These are phyloP conservation scores for Nasonia oneida DNA, from an alignment of 2,888 invertebrate species.

Conservation along the genomic window DNA sequence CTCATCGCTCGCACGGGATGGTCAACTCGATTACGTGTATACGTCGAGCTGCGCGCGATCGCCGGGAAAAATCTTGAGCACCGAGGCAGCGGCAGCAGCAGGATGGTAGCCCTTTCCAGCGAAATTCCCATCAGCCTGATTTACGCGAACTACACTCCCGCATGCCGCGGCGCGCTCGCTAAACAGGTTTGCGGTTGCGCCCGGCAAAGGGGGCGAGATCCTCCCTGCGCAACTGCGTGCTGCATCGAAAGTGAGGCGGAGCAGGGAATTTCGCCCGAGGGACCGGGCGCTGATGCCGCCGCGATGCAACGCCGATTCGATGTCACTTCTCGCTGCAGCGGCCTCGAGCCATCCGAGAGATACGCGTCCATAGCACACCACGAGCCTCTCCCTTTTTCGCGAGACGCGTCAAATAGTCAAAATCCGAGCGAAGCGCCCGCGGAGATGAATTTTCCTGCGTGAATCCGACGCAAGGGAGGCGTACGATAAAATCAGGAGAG, in stretches of 20 bases:
- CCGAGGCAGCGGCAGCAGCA: background rate
- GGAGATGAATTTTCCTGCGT: background rate
- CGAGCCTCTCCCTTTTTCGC: background rate
- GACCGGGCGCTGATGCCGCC: background rate
- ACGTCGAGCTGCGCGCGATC: background rate
- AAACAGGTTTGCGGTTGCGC: conserved; percentile 53
- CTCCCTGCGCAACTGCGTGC: background rate
- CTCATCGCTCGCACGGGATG: background rate
- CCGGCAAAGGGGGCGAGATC: conserved; percentile 2
- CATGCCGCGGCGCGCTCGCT: conserved; percentile 6
- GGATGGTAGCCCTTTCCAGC: background rate
- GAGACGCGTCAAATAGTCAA: background rate
- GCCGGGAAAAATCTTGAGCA: background rate
- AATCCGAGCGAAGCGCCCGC: background rate
- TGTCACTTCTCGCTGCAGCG: background rate
- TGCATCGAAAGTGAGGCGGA: conserved; percentile 49
- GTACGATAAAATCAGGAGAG: conserved; percentile 44
- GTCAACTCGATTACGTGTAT: background rate
- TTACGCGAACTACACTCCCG: background rate
- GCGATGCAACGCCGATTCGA: background rate
- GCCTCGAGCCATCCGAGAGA: conserved; percentile 45
- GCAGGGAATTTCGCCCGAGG: conserved; percentile 51
- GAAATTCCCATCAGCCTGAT: background rate
- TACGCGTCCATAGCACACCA: conserved; percentile 23
- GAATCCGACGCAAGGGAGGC: background rate